Base-by-base conservation (phyloP, 1,140 invertebrate species). In the Drosophila nasuta region DNA sequence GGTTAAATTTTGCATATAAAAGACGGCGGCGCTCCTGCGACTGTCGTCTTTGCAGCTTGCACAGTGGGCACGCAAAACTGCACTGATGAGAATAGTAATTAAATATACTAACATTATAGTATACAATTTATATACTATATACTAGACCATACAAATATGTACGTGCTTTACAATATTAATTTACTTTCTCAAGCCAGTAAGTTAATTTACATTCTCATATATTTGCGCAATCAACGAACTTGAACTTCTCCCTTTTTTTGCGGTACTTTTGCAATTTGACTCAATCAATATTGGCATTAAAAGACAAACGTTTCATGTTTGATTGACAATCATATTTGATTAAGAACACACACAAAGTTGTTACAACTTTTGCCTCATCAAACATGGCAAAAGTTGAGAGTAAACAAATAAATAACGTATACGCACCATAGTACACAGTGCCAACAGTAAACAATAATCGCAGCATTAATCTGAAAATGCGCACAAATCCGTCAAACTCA, bases 1-100 rank as follows among this genome's bases (percentile, higher is more conserved):
- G 85, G 85, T 88, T 88, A 88, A 88, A 88, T 88, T 88, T 88
- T 88, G 85, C 85, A 89, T 88, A 88, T 69, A 87, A 81, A 89
- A 88, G 78, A 75, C 74, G 54, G 59, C 58, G 58, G 54, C 49
- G 62, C 10, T 74, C n/a, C 70, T 68, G 41, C 64, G 46, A 77
- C 52, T 48, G 68, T 72, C 66, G 52, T 69, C 76, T 65, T 52
- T 57, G 15, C 43, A 30, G 6, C 35, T 6, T 56, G 82, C 79
- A 85, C 82, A 87, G 82, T 86, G 82, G 64, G 5, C 25, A 10
- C 20, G 20, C 4, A 10, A 56, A 28, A 67, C 15, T 41, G 49
- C 52, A 35, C 20, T 25, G 20, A 43, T n/a, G 11, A 13, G n/a
- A 41, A 41, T 41, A n/a, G n/a, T n/a, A 43, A n/a, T 13, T 13